Conservation (phyloP, 1,140 invertebrate genomes). For the Anoplophora glabripennis region DNA sequence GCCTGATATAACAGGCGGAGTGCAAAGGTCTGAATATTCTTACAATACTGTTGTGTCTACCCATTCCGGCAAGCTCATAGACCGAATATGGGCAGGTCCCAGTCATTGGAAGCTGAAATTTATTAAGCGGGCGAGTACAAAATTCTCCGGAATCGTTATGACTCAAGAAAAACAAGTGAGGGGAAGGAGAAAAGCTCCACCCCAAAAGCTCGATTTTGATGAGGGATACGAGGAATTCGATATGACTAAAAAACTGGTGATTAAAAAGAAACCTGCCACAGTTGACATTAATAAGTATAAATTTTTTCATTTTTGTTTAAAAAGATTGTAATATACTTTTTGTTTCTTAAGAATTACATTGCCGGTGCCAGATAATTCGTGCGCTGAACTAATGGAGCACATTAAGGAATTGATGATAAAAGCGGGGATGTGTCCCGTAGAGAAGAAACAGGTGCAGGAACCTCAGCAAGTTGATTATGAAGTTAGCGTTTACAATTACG, state of each 20-base stretch:
- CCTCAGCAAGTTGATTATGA: conserved; percentile 48
- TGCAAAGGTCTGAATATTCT: conserved; percentile 63
- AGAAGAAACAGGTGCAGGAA: conserved; percentile 20
- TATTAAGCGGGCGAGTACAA: conserved; percentile 16
- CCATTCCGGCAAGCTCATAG: conserved; percentile 33
- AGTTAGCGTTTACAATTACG: conserved; percentile 38
- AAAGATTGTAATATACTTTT: neutral
- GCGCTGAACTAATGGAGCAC: conserved; percentile 1
- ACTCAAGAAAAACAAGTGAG: neutral
- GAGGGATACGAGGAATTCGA: neutral
- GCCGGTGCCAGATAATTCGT: conserved; percentile 12
- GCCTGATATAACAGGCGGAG: conserved; percentile 41
- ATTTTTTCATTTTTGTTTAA: neutral
- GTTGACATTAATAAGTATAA: conserved; percentile 17
- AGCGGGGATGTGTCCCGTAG: neutral
- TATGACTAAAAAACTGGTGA: conserved; percentile 8
- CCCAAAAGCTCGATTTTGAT: neutral
- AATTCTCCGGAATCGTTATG: conserved; percentile 2
- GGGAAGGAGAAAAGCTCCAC: conserved; percentile 1
- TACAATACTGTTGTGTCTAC: conserved; percentile 58
- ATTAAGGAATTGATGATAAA: conserved; percentile 14
- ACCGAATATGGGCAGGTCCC: conserved; percentile 69
- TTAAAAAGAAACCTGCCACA: conserved; percentile 14
- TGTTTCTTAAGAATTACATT: conserved; percentile 19
- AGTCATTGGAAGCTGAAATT: conserved; percentile 69